Base-by-base conservation (phyloP, 2,888 invertebrate species). In the Brachylomia viminalis region DNA sequence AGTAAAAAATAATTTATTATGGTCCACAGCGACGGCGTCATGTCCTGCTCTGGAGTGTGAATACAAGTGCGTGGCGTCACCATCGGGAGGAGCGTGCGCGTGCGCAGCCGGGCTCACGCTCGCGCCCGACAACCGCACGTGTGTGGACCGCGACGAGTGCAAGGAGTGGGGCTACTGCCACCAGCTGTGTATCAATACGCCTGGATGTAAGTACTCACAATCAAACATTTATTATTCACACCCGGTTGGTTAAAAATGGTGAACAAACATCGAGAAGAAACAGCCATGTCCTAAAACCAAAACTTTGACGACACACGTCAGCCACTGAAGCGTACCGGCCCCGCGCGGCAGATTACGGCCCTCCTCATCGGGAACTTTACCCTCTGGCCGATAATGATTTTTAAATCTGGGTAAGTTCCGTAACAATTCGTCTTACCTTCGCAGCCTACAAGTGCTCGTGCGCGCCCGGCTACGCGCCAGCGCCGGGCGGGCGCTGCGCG, bases 141-240 rank as follows among this genome's bases (percentile, higher is more conserved):
- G 99, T 93, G 97, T 97, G 56, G 99, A 99, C 96, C 97, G 98
- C 87, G 98, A 99, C 95, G 99, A 99, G 94, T 99, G 99, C 94
- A 94, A 97, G 65, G 98, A 98, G 94, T 99, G 99, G 99, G 99
- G 99, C 59, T 98, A 97, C 94, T 99, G 99, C 94, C 99, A 99
- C 92, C 99, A 99, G 94, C 97, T 98, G 49, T 99, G 99, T 93
- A 97, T 97, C 78, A 99, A 99, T 93, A 98, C 98, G 0, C 98
- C 98, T 1, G 99, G 98, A 59, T 97, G 96, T 96, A 64, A 94
- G 59, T 42, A 42, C 42, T 42, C 10, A 42, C 42, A 42, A 38
- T 38, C 38, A 10, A 42, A 42, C 8, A 42, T 42, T 1, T 0
- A 42, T 42, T 6, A 8, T 42, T 42, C 8, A 10, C 8, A 42